A percentile compares a stretch with the other conserved stretches of the same genome.
phyloP scores from a whole-genome alignment of 2,113 vertebrate genomes.

The Strix aluco region DNA sequence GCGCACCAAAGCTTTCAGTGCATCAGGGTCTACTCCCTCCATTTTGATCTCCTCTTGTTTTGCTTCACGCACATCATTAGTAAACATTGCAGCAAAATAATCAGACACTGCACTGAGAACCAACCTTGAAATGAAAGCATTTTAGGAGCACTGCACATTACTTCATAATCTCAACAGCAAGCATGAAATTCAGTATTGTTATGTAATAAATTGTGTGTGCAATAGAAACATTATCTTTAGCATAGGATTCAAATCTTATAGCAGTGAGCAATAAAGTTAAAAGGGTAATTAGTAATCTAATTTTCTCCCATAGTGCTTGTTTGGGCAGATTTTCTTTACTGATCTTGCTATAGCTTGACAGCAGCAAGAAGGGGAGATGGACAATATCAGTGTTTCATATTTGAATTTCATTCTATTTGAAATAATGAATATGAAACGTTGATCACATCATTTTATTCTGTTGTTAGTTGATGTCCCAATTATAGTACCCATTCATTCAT shows the following conservation, averaged over 20 bases:
- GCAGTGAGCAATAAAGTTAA: neutral
- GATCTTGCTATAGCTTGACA: neutral
- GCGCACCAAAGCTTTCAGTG: constrained; percentile 89
- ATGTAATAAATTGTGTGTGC: neutral
- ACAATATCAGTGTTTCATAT: too few relatives aligned
- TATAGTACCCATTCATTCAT: neutral
- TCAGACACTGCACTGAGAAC: constrained; percentile 94
- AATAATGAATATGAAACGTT: accelerated
- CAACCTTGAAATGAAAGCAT: constrained; percentile 76
- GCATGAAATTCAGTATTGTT: neutral
- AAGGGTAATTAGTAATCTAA: neutral
- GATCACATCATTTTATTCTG: neutral
- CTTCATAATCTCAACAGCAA: neutral
- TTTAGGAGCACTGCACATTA: neutral
- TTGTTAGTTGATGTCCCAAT: neutral
- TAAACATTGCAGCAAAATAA: constrained; percentile 99
- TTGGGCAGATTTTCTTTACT: neutral
- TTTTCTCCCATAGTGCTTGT: neutral
- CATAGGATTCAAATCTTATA: neutral
- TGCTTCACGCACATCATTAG: constrained; percentile 91
- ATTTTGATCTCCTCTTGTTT: constrained; percentile 97
- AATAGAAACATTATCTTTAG: neutral
- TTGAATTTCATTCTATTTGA: neutral
- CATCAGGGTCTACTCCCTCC: constrained; percentile 94
- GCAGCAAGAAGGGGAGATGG: neutral